A percentile compares a stretch with the other conserved stretches of the same genome.
Conservation (phyloP, 2,888 invertebrate genomes). For the Miltochrista miniata region DNA sequence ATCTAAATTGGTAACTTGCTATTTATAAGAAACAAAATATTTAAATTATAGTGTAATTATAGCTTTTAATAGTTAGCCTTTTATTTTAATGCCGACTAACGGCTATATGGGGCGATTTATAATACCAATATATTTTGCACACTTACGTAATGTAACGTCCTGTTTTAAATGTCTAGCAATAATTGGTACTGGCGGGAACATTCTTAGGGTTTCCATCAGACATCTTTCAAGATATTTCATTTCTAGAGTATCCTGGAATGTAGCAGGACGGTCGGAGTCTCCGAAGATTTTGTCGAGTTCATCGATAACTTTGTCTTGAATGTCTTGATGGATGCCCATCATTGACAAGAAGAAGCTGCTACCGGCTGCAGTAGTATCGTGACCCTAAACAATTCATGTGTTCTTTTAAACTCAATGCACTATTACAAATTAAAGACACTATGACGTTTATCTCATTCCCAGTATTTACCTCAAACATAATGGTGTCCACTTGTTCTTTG, state of each 20-base stretch:
- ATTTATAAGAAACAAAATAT: too few relatives aligned
- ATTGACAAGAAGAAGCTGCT: constrained; percentile 92
- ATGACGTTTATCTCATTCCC: neutral
- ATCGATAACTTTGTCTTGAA: constrained; percentile 88
- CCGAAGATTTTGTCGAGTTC: constrained; percentile 91
- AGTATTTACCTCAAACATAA: constrained; percentile 90
- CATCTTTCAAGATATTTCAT: constrained; percentile 94
- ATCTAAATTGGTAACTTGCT: too few relatives aligned
- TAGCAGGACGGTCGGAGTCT: constrained; percentile 89
- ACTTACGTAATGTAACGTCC: constrained; percentile 87
- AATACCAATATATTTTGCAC: neutral
- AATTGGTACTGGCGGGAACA: constrained; percentile 91
- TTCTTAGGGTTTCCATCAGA: constrained; percentile 90
- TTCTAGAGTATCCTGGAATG: constrained; percentile 92
- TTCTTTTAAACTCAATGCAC: constrained; percentile 11
- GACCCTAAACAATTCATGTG: constrained; percentile 78
- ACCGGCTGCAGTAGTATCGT: constrained; percentile 92
- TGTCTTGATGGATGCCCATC: constrained; percentile 89
- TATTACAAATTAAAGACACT: neutral
- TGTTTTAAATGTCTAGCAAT: constrained; percentile 89
- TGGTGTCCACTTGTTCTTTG: constrained; percentile 92
- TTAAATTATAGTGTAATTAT: too few relatives aligned
- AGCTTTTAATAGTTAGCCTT: too few relatives aligned
- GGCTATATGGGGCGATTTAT: too few relatives aligned
- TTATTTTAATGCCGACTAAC: too few relatives aligned